Conservation (phyloP, 1,140 invertebrate genomes). For the Pseudoatta argentina region DNA sequence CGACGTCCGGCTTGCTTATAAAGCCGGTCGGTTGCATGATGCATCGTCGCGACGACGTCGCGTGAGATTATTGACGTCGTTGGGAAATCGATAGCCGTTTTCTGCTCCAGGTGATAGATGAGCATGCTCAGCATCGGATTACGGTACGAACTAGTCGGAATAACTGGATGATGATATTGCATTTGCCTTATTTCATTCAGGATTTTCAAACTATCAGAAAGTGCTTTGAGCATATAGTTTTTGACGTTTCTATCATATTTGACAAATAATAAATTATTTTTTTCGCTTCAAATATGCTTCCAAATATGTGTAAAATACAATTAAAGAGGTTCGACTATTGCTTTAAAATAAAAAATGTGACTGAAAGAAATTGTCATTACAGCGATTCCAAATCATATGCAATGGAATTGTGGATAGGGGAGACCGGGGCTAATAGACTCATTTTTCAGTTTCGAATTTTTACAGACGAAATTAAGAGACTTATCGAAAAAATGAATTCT, state of each 20-base stretch:
- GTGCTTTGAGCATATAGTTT: neutral
- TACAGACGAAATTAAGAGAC: too few relatives aligned
- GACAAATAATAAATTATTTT: neutral
- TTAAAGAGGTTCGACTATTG: too few relatives aligned
- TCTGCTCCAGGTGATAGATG: slow-evolving; percentile 64
- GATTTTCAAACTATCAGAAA: neutral
- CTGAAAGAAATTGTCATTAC: too few relatives aligned
- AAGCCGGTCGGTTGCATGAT: slow-evolving; percentile 59
- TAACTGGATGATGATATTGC: slow-evolving; percentile 36
- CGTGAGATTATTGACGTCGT: slow-evolving; percentile 64
- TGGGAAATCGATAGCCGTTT: slow-evolving; percentile 58
- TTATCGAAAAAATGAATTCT: too few relatives aligned
- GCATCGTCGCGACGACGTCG: slow-evolving; percentile 61
- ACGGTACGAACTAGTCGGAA: slow-evolving; percentile 22
- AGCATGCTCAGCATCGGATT: slow-evolving; percentile 60
- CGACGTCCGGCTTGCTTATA: slow-evolving; percentile 69
- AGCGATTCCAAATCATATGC: too few relatives aligned
- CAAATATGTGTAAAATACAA: neutral
- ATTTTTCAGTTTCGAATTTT: too few relatives aligned
- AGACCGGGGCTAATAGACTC: too few relatives aligned
- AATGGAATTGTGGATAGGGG: too few relatives aligned
- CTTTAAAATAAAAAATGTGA: too few relatives aligned
- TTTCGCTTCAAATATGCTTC: neutral
- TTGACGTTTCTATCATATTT: neutral
- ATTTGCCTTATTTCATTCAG: slow-evolving; percentile 27